Base-by-base conservation (phyloP, 2,113 vertebrate species). In the Jacana jacana region DNA sequence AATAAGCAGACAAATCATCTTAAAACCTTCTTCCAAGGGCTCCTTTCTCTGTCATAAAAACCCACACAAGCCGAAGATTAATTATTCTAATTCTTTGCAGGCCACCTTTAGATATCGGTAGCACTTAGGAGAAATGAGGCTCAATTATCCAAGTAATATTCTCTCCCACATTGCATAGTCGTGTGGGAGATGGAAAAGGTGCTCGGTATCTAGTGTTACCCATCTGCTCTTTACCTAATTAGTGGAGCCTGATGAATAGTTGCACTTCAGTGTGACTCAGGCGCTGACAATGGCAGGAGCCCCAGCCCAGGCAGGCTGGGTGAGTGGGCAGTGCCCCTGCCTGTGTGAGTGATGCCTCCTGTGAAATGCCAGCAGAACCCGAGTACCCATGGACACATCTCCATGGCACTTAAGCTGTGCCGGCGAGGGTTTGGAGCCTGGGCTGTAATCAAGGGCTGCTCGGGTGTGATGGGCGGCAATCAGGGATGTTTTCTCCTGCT, bases 121-220 rank as follows among this genome's bases (percentile, higher is more conserved):
- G 77, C 77, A 82, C 88, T 96, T 89, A 76, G 1, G 52, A 93
- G 91, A 96, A 96, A 94, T 87, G 88, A 95, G 88, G 63, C 83
- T 96, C 88, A 92, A 93, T 96, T 96, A 95, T 94, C 73, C 81
- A 76, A 94, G 91, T 89, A 96, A 96, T 93, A 81, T 79, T 94
- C 86, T 92, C 93, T 95, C 95, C 88, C 92, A 92, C 93, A 71
- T 84, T 49, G 70, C 39, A 3, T 81, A 84, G 88, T 89, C 44
- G 1, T 91, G 92, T 95, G 92, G 92, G 90, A 96, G 93, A 90
- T 91, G 61, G 80, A 91, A 79, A 69, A 90, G 95, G 95, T 96
- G 92, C 90, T 95, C 40, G 2, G 27, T 90, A 78, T 89, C 88
- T 82, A 70, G 55, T 11, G 4, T 84, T 96, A 83, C 80, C 91